phyloP scores from a whole-genome alignment of 1,140 invertebrate genomes.

The Bradynema listronoti region DNA sequence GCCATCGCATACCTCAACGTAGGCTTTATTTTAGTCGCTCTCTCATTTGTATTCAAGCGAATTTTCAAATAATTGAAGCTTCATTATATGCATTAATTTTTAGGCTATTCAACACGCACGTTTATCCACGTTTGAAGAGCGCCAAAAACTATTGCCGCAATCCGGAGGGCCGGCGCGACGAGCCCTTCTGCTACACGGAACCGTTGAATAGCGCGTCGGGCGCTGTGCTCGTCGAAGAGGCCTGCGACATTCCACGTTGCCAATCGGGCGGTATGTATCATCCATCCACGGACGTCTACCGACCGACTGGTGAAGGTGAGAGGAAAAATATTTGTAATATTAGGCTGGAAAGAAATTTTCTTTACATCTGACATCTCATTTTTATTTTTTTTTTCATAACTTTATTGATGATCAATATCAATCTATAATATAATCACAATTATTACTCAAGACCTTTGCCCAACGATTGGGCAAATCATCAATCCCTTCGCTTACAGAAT shows the following conservation, averaged over 20 bases:
- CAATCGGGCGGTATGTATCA: too few relatives aligned
- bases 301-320: too few relatives aligned
- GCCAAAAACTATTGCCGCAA: conserved; percentile 87
- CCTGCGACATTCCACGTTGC: conserved; percentile 5
- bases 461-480: too few relatives aligned
- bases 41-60: conserved; percentile 1
- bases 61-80: not conserved
- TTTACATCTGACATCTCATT: too few relatives aligned
- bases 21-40: not conserved
- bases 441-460: too few relatives aligned
- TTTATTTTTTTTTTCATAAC: too few relatives aligned
- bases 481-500: too few relatives aligned
- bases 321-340: too few relatives aligned
- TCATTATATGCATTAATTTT: not conserved
- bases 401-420: too few relatives aligned
- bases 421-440: too few relatives aligned
- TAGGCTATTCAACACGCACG: conserved; percentile 26
- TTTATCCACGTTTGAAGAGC: conserved; percentile 72
- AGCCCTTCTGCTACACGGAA: conserved; percentile 85
- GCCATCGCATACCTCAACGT: conserved; percentile 18
- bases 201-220: conserved; percentile 69
- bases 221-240: conserved; percentile 48
- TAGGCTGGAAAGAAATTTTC: too few relatives aligned
- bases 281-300: too few relatives aligned
- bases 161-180: conserved; percentile 69